These are phyloP conservation scores for Melanophora roralis DNA, from an alignment of 2,888 invertebrate genomes.

Conservation along the genomic window DNA sequence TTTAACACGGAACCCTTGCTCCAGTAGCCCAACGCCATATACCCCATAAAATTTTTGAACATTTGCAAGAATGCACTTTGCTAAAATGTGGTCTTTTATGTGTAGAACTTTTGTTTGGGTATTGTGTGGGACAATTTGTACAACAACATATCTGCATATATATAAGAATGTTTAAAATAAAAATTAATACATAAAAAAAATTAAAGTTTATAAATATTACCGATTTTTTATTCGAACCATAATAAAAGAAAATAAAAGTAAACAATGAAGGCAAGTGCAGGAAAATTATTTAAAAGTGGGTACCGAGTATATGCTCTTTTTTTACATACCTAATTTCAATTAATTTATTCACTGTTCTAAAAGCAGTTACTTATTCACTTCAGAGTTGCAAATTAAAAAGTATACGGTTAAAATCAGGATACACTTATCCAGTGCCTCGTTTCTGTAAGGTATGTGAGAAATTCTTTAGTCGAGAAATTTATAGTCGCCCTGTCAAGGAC, in stretches of 20 bases:
- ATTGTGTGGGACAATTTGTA: slow-evolving; percentile 79
- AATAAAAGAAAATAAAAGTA: not conserved
- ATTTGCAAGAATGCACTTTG: slow-evolving; percentile 79
- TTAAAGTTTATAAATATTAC: slow-evolving; percentile 72
- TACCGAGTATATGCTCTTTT: no score
- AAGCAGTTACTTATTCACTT: no score
- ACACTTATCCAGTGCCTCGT: no score
- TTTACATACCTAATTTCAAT: no score
- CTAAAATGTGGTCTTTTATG: slow-evolving; percentile 77
- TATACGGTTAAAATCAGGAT: no score
- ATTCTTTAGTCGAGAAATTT: no score
- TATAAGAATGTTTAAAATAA: not conserved
- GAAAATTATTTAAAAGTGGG: no score
- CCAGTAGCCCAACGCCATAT: slow-evolving; percentile 84
- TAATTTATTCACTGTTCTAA: no score
- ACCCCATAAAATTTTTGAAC: slow-evolving; percentile 86
- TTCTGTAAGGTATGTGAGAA: no score
- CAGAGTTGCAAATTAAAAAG: no score
- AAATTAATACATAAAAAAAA: slow-evolving; percentile 1
- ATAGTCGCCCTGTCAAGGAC: no score
- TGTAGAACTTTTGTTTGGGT: slow-evolving; percentile 73
- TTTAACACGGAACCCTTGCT: slow-evolving; percentile 85
- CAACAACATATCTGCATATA: slow-evolving; percentile 85
- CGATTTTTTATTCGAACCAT: slow-evolving; percentile 85
- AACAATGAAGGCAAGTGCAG: no score